Conservation (phyloP, 2,888 invertebrate species). For the Conops quadrifasciatus region DNA sequence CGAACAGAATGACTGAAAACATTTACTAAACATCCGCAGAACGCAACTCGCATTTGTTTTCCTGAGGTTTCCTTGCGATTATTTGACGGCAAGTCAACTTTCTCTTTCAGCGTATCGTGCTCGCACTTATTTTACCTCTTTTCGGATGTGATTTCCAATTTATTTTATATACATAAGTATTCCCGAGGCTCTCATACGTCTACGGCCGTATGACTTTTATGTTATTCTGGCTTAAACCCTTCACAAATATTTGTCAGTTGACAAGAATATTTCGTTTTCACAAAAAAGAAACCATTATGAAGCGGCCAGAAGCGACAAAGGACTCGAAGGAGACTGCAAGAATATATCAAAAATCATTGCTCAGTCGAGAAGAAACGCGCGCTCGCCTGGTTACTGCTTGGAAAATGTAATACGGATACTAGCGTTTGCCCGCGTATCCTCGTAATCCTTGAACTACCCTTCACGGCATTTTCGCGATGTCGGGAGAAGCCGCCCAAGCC, state of each 20-base stretch:
- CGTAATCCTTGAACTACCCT: not conserved
- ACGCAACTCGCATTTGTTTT: not conserved
- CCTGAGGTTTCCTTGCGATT: not conserved
- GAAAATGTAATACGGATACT: conserved; percentile 8
- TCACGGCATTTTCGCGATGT: not conserved
- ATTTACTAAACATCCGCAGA: not conserved
- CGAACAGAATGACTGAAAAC: too few species aligned
- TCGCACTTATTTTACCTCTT: not conserved
- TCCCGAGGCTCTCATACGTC: conserved; percentile 20
- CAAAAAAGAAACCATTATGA: not conserved
- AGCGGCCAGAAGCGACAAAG: not conserved
- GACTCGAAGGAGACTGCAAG: conserved; percentile 1
- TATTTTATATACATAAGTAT: too few species aligned
- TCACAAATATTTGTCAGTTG: conserved; percentile 52
- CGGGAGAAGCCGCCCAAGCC: not conserved
- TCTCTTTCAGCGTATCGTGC: too few species aligned
- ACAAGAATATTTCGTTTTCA: conserved; percentile 55
- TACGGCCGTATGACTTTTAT: not conserved
- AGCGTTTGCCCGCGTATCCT: not conserved
- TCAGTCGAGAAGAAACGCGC: conserved; percentile 9
- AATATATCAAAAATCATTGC: conserved; percentile 9
- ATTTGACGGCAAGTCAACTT: too few species aligned
- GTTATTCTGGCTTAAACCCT: conserved; percentile 11
- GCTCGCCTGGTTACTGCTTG: not conserved
- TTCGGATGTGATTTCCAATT: not conserved